Evolutionary conservation across 2,888 invertebrate species (phyloP), one percentile per base, ranked within the genome.

Genomic region (Eurois occulta): DNA sequence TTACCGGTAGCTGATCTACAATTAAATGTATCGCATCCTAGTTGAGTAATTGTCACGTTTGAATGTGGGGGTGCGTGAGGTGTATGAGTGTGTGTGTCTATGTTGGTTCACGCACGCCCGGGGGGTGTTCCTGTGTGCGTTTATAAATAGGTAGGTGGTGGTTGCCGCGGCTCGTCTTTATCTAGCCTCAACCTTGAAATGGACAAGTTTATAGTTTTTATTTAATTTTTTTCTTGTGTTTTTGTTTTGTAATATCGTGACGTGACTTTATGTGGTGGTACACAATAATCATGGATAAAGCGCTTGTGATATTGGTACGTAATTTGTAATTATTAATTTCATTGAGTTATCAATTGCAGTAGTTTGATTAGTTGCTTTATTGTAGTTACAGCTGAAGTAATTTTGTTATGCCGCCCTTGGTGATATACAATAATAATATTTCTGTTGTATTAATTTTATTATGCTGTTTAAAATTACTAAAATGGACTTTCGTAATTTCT

Each of bases 61-160:
- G 72, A 58, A 74, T 86, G 88, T 89, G 89, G 88, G 32, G 66
- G 73, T 64, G 72, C 85, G 8, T 41, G 41, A 28, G n/a, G n/a
- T n/a, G n/a, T n/a, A n/a, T n/a, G n/a, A n/a, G n/a, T n/a, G 86
- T 89, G 89, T 89, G 89, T 58, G 88, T 87, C 86, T 78, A 80
- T 86, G 86, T 80, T 46, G 74, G 70, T 80, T 72, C 79, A 84
- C 83, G 84, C 79, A 83, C 81, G 84, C 83, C 76, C 67, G 84
- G 89, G 90, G 91, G 90, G 91, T 88, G 78, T 89, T 91, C 91
- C 85, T 90, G 94, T 95, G 94, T 94, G 95, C 87, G 95, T 95
- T 94, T 95, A 95, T 96, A 96, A 94, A 96, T 96, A 96, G 93
- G 93, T 94, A 91, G 92, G 95, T 93, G 93, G 91, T 94, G 92